Evolutionary conservation across 92 coral and sea anemone species (phyloP).

Genomic region (Anthopleura xanthogrammica): DNA sequence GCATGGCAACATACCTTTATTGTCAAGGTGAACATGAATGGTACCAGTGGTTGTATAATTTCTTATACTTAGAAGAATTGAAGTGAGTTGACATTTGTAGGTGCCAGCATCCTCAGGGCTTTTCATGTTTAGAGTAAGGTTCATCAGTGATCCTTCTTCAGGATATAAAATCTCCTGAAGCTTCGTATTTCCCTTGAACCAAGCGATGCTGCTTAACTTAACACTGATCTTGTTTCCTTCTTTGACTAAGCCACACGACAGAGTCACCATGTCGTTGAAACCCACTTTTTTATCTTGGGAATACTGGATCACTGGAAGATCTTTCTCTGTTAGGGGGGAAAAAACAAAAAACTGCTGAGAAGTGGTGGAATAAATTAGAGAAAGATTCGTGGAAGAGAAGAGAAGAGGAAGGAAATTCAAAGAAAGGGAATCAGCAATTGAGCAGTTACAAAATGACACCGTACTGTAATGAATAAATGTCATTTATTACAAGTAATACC

Average conservation of each 20-base stretch:
- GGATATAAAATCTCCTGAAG: not conserved
- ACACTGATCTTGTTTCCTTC: not conserved
- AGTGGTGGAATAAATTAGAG: no score
- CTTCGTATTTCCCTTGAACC: conserved; percentile 4
- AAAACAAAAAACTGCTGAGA: not conserved
- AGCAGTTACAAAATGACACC: no score
- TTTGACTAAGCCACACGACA: conserved; percentile 19
- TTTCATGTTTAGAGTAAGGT: not conserved
- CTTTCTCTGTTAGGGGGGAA: not conserved
- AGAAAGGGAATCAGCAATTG: not conserved
- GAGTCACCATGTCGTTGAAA: conserved; percentile 5
- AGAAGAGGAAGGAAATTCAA: not conserved
- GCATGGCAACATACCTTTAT: no score
- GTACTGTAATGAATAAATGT: not conserved
- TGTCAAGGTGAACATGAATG: conserved; percentile 2
- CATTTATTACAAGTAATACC: not conserved
- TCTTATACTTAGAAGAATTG: conserved; percentile 3
- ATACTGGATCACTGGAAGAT: conserved; percentile 8
- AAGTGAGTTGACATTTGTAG: conserved; percentile 23
- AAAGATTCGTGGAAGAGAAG: not conserved
- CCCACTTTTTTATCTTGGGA: not conserved
- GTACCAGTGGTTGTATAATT: conserved; percentile 28
- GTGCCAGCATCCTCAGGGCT: conserved; percentile 24
- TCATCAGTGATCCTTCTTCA: not conserved
- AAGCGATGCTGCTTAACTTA: conserved; percentile 17